Base-by-base conservation (phyloP, 2,888 invertebrate species). In the Gnatocerus cornutus region DNA sequence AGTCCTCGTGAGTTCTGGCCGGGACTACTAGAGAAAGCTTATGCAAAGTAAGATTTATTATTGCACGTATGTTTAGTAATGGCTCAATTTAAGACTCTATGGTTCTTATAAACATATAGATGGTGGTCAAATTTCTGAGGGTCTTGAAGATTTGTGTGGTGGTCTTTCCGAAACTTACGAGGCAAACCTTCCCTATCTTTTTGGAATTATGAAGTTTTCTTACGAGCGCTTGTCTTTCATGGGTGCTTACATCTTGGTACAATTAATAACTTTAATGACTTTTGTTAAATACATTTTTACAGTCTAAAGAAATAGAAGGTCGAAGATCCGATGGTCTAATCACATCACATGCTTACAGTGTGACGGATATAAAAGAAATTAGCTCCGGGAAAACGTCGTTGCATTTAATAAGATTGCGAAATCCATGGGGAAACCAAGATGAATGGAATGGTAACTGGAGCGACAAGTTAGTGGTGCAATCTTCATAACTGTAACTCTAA, bases 111-210 rank as follows among this genome's bases (percentile, higher is more conserved):
- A 72, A 55, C 68, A 70, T 48, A 68, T 77, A 0, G 96, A 96
- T 83, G 98, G 98, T 13, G 99, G 99, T 5, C 94, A 95, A 0
- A 97, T 97, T 0, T 95, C 95, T 80, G 99, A 99, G 83, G 99
- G 98, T 0, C 95, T 99, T 93, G 98, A 98, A 85, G 99, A 99
- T 86, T 98, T 99, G 83, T 98, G 98, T 0, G 96, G 96, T 0
- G 97, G 96, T 1, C 93, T 96, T 0, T 93, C 94, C 0, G 96
- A 96, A 82, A 92, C 94, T 91, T 6, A 80, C 76, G 87, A 90
- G 7, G 90, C 93, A 67, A 88, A 92, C n/a, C 95, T 95, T 0
- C 89, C 92, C 9, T 93, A 95, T 86, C 89, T 97, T 76, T 96
- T 92, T 84, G 91, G 91, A 74, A 94, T 97, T 77, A 87, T 98